phyloP scores from a whole-genome alignment of 2,888 invertebrate species.

The Coelopa pilipes region DNA sequence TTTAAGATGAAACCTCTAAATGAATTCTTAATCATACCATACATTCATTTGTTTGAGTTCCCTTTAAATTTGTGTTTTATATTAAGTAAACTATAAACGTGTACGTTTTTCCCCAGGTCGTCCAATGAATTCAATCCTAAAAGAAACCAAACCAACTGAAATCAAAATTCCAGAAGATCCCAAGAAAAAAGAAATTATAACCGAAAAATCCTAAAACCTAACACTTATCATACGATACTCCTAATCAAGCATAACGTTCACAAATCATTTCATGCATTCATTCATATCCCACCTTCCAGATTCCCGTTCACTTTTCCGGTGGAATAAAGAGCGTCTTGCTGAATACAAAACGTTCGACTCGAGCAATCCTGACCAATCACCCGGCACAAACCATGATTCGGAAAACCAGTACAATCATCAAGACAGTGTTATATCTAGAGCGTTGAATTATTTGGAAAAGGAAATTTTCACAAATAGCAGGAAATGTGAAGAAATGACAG shows the following conservation, averaged over 20 bases:
- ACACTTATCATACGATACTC: neutral
- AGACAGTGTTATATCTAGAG: conserved; percentile 60
- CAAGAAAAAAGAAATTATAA: neutral
- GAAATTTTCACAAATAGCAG: conserved; percentile 52
- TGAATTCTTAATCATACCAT: neutral
- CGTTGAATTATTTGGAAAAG: conserved; percentile 63
- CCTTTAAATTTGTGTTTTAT: neutral
- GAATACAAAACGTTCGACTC: conserved; percentile 60
- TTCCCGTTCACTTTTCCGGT: conserved; percentile 61
- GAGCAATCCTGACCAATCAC: conserved; percentile 53
- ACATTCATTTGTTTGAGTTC: neutral
- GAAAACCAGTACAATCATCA: conserved; percentile 58
- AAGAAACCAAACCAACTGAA: conserved; percentile 3
- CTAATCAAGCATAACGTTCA: conserved; percentile 13
- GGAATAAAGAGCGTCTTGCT: conserved; percentile 54
- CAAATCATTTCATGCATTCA: neutral
- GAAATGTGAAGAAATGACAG: neutral
- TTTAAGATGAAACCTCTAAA: neutral
- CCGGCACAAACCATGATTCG: conserved; percentile 42
- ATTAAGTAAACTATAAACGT: neutral
- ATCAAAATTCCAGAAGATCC: conserved; percentile 13
- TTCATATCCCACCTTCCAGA: conserved; percentile 49
- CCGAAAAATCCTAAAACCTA: neutral
- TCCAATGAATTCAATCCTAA: neutral
- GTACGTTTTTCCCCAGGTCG: conserved; percentile 26